Percentiles rank a stretch among this genome's conserved stretches.
phyloP scores from a whole-genome alignment of 2,797 vertebrate genomes.

The Protonibea diacanthus region DNA sequence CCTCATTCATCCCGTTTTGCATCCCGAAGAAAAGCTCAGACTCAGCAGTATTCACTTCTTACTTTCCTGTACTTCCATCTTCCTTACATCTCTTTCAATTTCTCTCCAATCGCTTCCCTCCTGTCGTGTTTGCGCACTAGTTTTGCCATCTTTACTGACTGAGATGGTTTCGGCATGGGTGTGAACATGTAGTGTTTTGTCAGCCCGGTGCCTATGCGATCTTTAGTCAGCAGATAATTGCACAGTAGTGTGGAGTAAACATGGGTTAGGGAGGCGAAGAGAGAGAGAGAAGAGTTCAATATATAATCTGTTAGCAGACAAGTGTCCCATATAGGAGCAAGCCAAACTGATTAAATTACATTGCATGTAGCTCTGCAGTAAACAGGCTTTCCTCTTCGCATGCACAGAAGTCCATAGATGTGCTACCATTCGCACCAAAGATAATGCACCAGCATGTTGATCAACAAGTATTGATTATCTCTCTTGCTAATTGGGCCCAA shows the following conservation, averaged over 20 bases:
- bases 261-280: slow-evolving; percentile 53
- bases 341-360: slow-evolving; percentile 63
- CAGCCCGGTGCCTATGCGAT: slow-evolving; percentile 49
- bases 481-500: slow-evolving; percentile 80
- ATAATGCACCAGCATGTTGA: slow-evolving; percentile 75
- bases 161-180: slow-evolving; percentile 28
- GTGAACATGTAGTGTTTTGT: slow-evolving; percentile 42
- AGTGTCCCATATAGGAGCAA: slow-evolving; percentile 51
- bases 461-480: slow-evolving; percentile 85
- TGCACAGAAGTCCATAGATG: slow-evolving; percentile 49
- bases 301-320: slow-evolving; percentile 69
- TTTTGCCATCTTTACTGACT: slow-evolving; percentile 42
- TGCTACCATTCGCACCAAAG: slow-evolving; percentile 53
- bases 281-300: slow-evolving; percentile 59
- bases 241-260: slow-evolving; percentile 58
- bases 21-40: slow-evolving; percentile 61
- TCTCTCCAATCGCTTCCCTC: slow-evolving; percentile 43
- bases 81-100: slow-evolving; percentile 63
- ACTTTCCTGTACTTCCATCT: slow-evolving; percentile 56
- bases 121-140: neutral
- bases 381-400: slow-evolving; percentile 24
- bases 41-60: slow-evolving; percentile 66
- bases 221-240: slow-evolving; percentile 73
- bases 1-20: slow-evolving; percentile 71
- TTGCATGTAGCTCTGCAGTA: slow-evolving; percentile 38